Base-by-base conservation (phyloP, 2,888 invertebrate genomes). In the Conops quadrifasciatus region DNA sequence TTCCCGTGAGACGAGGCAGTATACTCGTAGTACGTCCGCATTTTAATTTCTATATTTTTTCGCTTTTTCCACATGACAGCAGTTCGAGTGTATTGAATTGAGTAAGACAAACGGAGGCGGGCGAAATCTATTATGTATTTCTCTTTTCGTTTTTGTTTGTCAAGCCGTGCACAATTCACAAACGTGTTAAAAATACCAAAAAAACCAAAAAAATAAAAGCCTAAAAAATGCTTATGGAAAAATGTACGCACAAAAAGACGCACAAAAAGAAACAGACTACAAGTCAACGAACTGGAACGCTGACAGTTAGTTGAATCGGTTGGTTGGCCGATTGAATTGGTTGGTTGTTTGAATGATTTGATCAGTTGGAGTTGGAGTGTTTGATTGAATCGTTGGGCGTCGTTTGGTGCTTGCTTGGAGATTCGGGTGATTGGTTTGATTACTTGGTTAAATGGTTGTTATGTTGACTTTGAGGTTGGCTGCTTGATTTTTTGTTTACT, bases 1-100 rank as follows among this genome's bases (percentile, higher is more conserved):
- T 79, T 80, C 77, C 77, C 79, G 76, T 75, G 77, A 75, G 69
- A 65, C 36, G 19, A 36, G 24, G 47, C n/a, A n/a, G n/a, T n/a
- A n/a, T n/a, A n/a, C 36, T 36, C 36, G n/a, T n/a, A 21, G 58
- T 26, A 58, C 28, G 68, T 68, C 30, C 26, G 60, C 19, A 60
- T 68, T 68, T 59, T 30, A 51, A 60, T 47, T 60, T 60, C 36
- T 49, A 49, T 49, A 49, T 21, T 51, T 62, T 53, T 68, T 30
- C 16, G 1, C 26, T 28, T 67, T 19, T 45, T 60, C 19, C 47
- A 45, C 53, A 53, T 53, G 21, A 53, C 53, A 21, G 53, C 9
- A 19, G n/a, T 21, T 1, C 53, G 53, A 21, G 53, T 53, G 9
- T 3, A 15, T 19, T 49, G 15, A 15, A 15, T 58, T 16, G 49